Evolutionary conservation across 2,797 vertebrate genomes (phyloP).

Genomic region (Fundulus diaphanus): DNA sequence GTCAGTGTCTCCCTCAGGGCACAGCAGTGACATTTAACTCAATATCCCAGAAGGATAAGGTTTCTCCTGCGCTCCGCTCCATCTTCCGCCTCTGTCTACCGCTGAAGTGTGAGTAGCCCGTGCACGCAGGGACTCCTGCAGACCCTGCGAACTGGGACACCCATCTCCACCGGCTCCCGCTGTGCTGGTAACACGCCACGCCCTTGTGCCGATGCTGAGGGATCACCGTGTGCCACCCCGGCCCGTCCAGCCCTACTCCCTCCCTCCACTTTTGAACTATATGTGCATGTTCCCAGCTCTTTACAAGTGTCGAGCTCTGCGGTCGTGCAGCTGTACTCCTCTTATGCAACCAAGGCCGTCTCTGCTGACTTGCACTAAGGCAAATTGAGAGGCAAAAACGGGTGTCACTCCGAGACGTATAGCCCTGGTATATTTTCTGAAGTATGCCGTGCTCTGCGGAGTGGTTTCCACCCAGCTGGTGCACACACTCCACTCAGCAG

Average conservation of each 20-base stretch:
- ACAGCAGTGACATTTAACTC: slow-evolving; percentile 84
- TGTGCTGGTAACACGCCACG: slow-evolving; percentile 47
- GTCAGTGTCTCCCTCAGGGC: slow-evolving; percentile 80
- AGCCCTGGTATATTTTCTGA: slow-evolving; percentile 22
- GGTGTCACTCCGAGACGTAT: slow-evolving; percentile 44
- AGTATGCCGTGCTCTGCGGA: slow-evolving; percentile 14
- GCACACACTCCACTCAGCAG: background rate
- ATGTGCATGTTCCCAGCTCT: slow-evolving; percentile 62
- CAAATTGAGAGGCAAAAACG: slow-evolving; percentile 51
- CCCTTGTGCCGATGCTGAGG: slow-evolving; percentile 58
- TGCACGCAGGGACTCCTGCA: slow-evolving; percentile 45
- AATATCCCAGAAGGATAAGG: slow-evolving; percentile 83
- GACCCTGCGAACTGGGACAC: slow-evolving; percentile 53
- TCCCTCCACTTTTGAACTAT: slow-evolving; percentile 48
- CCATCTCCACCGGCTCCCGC: slow-evolving; percentile 43
- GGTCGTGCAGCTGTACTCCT: slow-evolving; percentile 52
- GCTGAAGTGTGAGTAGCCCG: slow-evolving; percentile 52
- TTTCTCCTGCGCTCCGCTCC: slow-evolving; percentile 65
- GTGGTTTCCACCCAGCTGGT: background rate
- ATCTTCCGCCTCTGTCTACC: slow-evolving; percentile 61
- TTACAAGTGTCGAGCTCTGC: slow-evolving; percentile 68
- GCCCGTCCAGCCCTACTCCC: slow-evolving; percentile 17
- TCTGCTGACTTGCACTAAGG: slow-evolving; percentile 72
- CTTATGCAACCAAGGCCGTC: slow-evolving; percentile 69
- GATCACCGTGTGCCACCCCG: slow-evolving; percentile 64